Conservation (phyloP, 2,888 invertebrate species). For the Diadegma fenestrale region DNA sequence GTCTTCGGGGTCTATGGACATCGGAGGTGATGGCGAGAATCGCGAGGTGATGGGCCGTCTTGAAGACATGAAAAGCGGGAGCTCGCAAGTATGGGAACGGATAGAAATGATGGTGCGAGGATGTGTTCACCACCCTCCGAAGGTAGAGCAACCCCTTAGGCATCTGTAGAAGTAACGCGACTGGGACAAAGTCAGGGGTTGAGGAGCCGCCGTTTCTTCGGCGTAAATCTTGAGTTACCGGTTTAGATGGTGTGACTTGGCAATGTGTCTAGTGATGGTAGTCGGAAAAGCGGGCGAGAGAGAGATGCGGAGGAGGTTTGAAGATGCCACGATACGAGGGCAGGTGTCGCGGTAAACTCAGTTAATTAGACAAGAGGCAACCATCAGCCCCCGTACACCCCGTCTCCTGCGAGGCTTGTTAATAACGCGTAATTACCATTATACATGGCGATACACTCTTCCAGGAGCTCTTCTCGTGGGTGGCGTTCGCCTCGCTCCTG, state of each 20-base stretch:
- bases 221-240: constrained; percentile 84
- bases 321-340: constrained; percentile 83
- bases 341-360: constrained; percentile 85
- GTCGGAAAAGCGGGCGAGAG: constrained; percentile 20
- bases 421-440: constrained; percentile 85
- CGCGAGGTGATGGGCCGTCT: constrained; percentile 61
- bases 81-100: constrained; percentile 33
- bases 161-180: constrained; percentile 40
- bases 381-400: constrained; percentile 76
- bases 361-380: constrained; percentile 85
- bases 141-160: constrained; percentile 42
- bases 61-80: constrained; percentile 44
- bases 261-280: constrained; percentile 57
- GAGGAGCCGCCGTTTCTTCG: constrained; percentile 73
- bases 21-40: constrained; percentile 44
- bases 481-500: constrained; percentile 65
- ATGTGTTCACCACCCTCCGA: constrained; percentile 52
- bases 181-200: neutral
- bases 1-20: constrained; percentile 60
- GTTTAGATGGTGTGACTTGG: constrained; percentile 77
- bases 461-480: constrained; percentile 77
- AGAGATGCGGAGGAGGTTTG: constrained; percentile 52
- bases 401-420: constrained; percentile 82
- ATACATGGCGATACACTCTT: constrained; percentile 85
- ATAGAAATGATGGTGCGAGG: constrained; percentile 42